Evolutionary conservation across 2,888 invertebrate species (phyloP).

Genomic region (Onchidella celtica): DNA sequence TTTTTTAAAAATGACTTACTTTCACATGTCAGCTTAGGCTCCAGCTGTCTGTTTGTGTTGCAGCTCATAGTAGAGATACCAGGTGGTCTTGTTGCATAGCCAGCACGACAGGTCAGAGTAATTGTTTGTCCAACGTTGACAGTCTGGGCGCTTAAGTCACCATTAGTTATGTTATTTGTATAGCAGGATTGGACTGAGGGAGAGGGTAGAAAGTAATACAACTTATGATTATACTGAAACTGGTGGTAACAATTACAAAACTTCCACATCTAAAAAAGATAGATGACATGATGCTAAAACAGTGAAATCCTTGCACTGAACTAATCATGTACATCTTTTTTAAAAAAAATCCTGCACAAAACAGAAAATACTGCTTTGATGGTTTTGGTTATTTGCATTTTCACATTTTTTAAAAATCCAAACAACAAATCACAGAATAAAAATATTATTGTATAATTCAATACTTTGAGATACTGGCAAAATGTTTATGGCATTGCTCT

Average conservation of each 20-base stretch:
- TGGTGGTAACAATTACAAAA: too few relatives aligned
- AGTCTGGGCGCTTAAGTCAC: conserved; percentile 16
- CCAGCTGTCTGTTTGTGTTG: conserved; percentile 22
- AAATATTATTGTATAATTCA: too few relatives aligned
- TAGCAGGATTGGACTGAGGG: conserved; percentile 43
- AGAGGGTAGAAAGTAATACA: background rate
- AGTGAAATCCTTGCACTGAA: background rate
- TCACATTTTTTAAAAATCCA: too few relatives aligned
- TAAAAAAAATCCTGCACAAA: too few relatives aligned
- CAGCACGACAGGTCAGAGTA: conserved; percentile 39
- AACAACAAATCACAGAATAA: too few relatives aligned
- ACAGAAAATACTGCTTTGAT: too few relatives aligned
- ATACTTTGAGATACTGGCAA: too few relatives aligned
- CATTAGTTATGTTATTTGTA: conserved; percentile 25
- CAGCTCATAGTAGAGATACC: conserved; percentile 36
- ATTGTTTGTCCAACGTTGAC: conserved; percentile 28
- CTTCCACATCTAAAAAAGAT: background rate
- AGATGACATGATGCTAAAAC: background rate
- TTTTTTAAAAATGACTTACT: conserved; percentile 3
- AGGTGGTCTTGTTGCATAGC: conserved; percentile 26
- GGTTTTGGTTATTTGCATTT: too few relatives aligned
- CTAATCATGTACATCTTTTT: too few relatives aligned
- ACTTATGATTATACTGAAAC: background rate
- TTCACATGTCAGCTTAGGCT: conserved; percentile 5
- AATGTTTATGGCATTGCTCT: too few relatives aligned